Conservation (phyloP, 2,888 invertebrate species). For the Cheilosia impressa region DNA sequence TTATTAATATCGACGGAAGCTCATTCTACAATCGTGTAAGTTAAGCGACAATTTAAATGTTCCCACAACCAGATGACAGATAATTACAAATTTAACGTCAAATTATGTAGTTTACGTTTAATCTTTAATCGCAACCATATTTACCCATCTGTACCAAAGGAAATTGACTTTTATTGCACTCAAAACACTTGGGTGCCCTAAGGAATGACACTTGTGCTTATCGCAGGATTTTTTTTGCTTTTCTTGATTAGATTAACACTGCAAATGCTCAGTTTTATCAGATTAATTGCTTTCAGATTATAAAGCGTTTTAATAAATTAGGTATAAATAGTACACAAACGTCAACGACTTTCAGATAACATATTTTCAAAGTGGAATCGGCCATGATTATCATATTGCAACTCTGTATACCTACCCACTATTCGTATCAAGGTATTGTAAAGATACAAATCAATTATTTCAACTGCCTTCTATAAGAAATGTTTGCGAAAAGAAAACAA, state of each 20-base stretch:
- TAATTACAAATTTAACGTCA: no score
- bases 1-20: no score
- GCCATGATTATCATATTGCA: neutral
- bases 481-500: neutral
- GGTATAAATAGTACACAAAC: constrained; percentile 1
- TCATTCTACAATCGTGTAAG: no score
- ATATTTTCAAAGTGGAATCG: neutral
- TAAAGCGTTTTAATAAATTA: neutral
- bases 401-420: no score
- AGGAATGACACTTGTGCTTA: neutral
- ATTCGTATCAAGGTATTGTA: neutral
- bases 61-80: no score
- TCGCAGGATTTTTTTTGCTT: neutral
- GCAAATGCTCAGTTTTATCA: constrained; percentile 22
- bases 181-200: neutral
- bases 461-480: neutral
- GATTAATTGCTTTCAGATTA: constrained; percentile 3
- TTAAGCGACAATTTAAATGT: no score
- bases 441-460: constrained; percentile 5
- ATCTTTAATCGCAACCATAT: no score
- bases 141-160: no score
- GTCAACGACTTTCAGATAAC: neutral
- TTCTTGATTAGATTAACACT: constrained; percentile 20
- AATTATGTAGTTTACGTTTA: no score
- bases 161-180: neutral